Evolutionary conservation across 2,888 invertebrate species (phyloP).

Genomic region (Ophioninae sp.): DNA sequence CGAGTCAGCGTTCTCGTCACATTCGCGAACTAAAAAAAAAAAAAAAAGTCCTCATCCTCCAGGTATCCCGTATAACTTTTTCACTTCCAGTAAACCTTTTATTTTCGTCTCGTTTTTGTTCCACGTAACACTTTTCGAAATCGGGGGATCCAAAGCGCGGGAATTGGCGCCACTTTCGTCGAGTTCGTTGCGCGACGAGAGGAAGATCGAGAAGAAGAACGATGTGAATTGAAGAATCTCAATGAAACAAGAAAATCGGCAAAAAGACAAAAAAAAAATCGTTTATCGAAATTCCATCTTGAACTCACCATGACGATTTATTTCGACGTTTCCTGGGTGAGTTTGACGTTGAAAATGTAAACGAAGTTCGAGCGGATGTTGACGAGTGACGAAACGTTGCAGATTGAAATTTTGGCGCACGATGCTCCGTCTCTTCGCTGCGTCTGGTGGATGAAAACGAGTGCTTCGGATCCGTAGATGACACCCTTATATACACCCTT

Average conservation of each 20-base stretch:
- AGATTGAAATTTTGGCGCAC: slow-evolving; percentile 32
- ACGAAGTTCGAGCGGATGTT: slow-evolving; percentile 1
- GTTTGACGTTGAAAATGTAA: background rate
- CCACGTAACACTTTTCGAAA: background rate
- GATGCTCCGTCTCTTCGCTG: slow-evolving; percentile 64
- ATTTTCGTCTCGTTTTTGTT: background rate
- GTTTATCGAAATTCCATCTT: background rate
- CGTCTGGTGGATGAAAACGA: slow-evolving; percentile 72
- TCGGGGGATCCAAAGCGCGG: background rate
- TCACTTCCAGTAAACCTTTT: slow-evolving; percentile 11
- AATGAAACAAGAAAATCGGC: no score
- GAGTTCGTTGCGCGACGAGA: no score
- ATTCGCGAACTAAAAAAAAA: background rate
- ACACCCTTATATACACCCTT: slow-evolving; percentile 78
- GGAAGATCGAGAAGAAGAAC: no score
- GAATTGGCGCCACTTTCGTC: no score
- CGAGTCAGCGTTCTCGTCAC: background rate
- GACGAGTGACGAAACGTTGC: background rate
- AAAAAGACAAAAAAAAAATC: background rate
- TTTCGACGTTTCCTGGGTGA: background rate
- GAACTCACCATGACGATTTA: slow-evolving; percentile 60
- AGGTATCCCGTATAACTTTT: slow-evolving; percentile 2
- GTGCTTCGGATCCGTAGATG: slow-evolving; percentile 76
- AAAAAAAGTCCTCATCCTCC: background rate
- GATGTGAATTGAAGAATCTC: no score